phyloP scores from a whole-genome alignment of 2,888 invertebrate genomes.

The Homarus gammarus region DNA sequence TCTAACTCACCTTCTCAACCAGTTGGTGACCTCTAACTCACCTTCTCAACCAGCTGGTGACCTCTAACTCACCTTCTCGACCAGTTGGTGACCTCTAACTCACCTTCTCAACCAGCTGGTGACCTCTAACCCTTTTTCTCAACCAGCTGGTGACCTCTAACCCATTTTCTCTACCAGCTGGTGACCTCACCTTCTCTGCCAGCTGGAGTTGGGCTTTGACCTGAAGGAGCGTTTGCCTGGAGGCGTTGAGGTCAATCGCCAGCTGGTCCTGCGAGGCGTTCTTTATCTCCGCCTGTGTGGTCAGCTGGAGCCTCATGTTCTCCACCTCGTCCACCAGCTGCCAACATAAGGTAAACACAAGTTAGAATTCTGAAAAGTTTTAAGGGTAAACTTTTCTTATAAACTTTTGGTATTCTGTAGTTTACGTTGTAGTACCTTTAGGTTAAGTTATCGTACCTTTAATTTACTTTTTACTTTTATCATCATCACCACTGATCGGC shows the following conservation, averaged over 20 bases:
- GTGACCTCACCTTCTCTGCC: slow-evolving; percentile 68
- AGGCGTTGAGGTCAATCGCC: slow-evolving; percentile 39
- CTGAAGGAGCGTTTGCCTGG: slow-evolving; percentile 56
- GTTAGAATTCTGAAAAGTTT: no score
- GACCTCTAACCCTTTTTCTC: background rate
- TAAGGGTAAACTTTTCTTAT: no score
- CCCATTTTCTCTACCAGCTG: background rate
- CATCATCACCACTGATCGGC: no score
- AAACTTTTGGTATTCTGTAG: no score
- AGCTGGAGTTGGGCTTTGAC: slow-evolving; percentile 73
- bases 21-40: background rate
- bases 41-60: background rate
- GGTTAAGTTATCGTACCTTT: no score
- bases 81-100: background rate
- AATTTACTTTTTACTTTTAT: no score
- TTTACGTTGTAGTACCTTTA: no score
- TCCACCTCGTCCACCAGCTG: slow-evolving; percentile 69
- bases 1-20: no score
- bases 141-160: background rate
- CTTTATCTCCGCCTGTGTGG: slow-evolving; percentile 21
- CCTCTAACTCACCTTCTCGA: no score
- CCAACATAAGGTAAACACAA: no score
- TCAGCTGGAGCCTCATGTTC: slow-evolving; percentile 64
- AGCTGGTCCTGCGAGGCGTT: slow-evolving; percentile 58
- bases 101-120: no score